Base-by-base conservation (phyloP, 2,113 vertebrate genomes). In the Colaptes auratus region DNA sequence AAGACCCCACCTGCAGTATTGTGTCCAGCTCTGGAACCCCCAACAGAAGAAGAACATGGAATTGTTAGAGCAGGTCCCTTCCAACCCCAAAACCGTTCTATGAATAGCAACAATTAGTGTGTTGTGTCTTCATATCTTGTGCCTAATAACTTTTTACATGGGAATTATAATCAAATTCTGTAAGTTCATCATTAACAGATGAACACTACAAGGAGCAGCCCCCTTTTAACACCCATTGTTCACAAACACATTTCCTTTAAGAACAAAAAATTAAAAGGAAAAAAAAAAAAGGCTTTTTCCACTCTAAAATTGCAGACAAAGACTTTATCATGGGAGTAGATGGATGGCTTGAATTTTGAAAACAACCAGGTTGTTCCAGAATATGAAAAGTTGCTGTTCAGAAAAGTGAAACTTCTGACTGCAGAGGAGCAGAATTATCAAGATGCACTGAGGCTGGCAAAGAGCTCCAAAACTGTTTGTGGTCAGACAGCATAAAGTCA, bases 311-410 rank as follows among this genome's bases (percentile, higher is more conserved):
- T 53, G 14, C 72, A 91, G 72, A 55, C 30, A 36, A 77, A 90
- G 82, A 63, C 89, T 90, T 86, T 65, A 46, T 69, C 63, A 86
- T 21, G 50, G 42, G 13, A 42, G 36, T 8, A 76, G 46, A 30
- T 33, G 17, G 83, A 44, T 56, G 19, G 83, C 50, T 56, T 86
- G 82, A 73, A 84, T 88, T 97, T 52, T 89, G 63, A 88, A 60
- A 93, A 53, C 75, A 64, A 94, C 52, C 42, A 48, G 12, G 81
- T 83, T 13, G 39, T 73, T 39, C 85, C 60, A 81, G 67, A 52
- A 59, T 31, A 55, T 13, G 46, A 83, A 74, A 87, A 82, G n/a
- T 71, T 86, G 70, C 33, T 50, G 12, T 63, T 88, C 21, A 55
- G 48, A 52, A 53, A 74, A 74, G 59, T 1, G 36, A 72, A 36